Conservation (phyloP, 2,113 vertebrate genomes). For the Sitta europaea region DNA sequence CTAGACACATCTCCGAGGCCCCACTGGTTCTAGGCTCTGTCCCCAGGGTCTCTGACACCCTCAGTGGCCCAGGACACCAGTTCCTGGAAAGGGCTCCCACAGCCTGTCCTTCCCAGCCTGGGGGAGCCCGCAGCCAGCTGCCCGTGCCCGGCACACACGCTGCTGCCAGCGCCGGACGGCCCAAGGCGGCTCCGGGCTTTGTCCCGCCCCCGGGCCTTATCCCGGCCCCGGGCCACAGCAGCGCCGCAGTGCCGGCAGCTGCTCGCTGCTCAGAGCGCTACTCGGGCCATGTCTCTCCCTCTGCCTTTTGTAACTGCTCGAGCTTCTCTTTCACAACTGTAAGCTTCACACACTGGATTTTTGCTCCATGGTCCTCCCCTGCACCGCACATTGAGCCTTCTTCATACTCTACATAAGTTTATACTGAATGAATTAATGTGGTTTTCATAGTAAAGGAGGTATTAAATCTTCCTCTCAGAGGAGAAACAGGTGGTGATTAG, state of each 20-base stretch:
- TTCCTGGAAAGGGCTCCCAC: not conserved
- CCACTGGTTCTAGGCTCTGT: fast-evolving
- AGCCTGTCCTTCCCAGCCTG: not conserved
- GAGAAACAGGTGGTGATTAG: not conserved
- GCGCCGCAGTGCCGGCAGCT: not conserved
- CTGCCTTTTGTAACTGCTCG: not conserved
- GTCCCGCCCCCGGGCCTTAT: too few relatives aligned
- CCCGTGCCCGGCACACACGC: fast-evolving
- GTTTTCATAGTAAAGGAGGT: not conserved
- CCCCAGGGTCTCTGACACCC: fast-evolving
- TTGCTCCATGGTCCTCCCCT: not conserved
- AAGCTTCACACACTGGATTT: not conserved
- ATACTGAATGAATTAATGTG: not conserved
- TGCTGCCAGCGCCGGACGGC: too few relatives aligned
- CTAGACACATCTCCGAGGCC: not conserved
- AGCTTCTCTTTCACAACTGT: not conserved
- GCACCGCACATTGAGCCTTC: not conserved
- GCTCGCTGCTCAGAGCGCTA: not conserved
- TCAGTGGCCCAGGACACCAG: not conserved
- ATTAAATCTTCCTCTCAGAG: not conserved
- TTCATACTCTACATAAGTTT: not conserved
- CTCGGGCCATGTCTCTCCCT: fast-evolving
- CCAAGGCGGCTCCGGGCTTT: too few relatives aligned
- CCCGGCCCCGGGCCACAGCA: too few relatives aligned
- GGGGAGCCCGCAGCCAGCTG: not conserved